Percentiles rank a stretch among this genome's conserved stretches.
Evolutionary conservation across 2,888 invertebrate genomes (phyloP).

Genomic region (Pycnomerus fuliginosus): DNA sequence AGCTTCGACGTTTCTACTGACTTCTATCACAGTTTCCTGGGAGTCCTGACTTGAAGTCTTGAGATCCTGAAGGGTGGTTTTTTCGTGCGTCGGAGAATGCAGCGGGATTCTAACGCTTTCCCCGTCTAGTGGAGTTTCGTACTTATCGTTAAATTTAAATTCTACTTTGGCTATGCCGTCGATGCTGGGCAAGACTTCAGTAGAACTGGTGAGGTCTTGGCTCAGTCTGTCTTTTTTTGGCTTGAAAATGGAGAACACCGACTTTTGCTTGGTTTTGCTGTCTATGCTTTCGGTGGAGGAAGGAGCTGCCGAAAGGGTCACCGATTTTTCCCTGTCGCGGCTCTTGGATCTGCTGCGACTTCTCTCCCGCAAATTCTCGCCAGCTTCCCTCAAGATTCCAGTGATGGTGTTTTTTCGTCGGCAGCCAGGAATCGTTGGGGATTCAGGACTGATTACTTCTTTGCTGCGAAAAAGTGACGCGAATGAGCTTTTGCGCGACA

Average conservation of each 20-base stretch:
- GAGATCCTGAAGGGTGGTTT: constrained; percentile 37
- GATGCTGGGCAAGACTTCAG: constrained; percentile 40
- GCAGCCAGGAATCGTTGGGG: constrained; percentile 53
- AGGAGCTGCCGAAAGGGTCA: constrained; percentile 56
- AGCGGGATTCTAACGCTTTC: constrained; percentile 70
- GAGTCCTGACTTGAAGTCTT: constrained; percentile 55
- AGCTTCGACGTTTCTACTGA: constrained; percentile 30
- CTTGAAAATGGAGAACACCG: constrained; percentile 68
- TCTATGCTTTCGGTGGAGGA: constrained; percentile 52
- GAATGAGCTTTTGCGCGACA: constrained; percentile 78
- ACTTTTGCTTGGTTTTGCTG: constrained; percentile 59
- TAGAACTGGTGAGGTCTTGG: constrained; percentile 43
- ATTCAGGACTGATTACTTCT: constrained; percentile 65
- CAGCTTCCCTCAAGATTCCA: constrained; percentile 47
- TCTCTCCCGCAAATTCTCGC: constrained; percentile 46
- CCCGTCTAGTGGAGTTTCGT: constrained; percentile 65
- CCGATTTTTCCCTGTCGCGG: constrained; percentile 57
- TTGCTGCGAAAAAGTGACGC: constrained; percentile 77
- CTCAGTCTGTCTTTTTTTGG: constrained; percentile 56
- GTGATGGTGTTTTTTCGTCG: constrained; percentile 46
- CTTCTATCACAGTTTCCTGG: constrained; percentile 55
- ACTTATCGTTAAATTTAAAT: constrained; percentile 51
- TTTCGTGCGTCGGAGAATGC: constrained; percentile 71
- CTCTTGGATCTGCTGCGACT: constrained; percentile 61
- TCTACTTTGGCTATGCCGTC: constrained; percentile 55